phyloP scores from a whole-genome alignment of 2,888 invertebrate species.

The Clanis bilineata region DNA sequence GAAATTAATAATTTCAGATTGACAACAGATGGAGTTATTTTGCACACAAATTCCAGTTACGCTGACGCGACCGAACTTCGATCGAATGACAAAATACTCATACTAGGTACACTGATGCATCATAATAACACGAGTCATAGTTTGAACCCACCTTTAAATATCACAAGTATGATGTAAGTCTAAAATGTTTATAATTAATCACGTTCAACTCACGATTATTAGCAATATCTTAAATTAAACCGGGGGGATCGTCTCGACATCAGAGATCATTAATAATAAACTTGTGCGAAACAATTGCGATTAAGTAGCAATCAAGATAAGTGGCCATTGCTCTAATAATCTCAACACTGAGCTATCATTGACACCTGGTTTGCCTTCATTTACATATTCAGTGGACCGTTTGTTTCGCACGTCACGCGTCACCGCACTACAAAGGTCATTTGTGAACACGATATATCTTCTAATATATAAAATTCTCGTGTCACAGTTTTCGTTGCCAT shows the following conservation, averaged over 20 bases:
- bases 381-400: not conserved
- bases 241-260: not conserved
- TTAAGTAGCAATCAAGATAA: slow-evolving; percentile 4
- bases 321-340: not conserved
- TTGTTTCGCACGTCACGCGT: not conserved
- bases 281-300: slow-evolving; percentile 1
- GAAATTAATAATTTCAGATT: no score
- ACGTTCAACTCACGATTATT: not conserved
- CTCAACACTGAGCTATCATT: not conserved
- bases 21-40: no score
- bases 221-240: slow-evolving; percentile 5
- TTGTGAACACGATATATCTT: not conserved
- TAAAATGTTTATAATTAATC: not conserved
- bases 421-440: not conserved
- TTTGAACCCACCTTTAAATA: no score
- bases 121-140: no score
- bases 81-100: no score
- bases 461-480: no score
- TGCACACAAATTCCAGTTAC: no score
- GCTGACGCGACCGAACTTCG: no score
- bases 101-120: no score
- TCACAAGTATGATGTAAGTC: not conserved
- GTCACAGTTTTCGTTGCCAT: no score
- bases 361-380: not conserved
- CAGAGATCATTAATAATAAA: slow-evolving; percentile 11